Conservation (phyloP, 2,888 invertebrate genomes). For the Drosophila greeni region DNA sequence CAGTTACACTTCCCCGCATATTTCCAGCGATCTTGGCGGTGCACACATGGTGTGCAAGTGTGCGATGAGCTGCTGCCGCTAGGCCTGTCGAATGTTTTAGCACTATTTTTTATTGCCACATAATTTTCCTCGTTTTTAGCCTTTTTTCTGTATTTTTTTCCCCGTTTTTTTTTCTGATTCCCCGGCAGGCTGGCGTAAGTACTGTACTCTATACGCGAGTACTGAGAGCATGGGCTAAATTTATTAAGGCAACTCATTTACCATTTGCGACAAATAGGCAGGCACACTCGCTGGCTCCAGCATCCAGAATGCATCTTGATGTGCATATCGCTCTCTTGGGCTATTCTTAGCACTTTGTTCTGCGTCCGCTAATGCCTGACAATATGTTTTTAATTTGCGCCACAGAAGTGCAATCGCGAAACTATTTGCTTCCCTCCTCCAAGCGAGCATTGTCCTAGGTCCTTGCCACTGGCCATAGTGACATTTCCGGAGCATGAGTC, state of each 20-base stretch:
- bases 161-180: conserved; percentile 13
- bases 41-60: conserved; percentile 77
- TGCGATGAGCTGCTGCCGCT: conserved; percentile 49
- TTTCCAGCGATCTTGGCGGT: conserved; percentile 66
- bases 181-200: conserved; percentile 35
- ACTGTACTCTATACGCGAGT: conserved; percentile 38
- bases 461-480: conserved; percentile 13
- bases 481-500: conserved; percentile 40
- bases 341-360: conserved; percentile 64
- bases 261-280: conserved; percentile 48
- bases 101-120: conserved; percentile 74
- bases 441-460: conserved; percentile 33
- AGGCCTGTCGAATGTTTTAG: conserved; percentile 74
- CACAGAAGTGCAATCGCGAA: conserved; percentile 61
- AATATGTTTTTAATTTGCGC: conserved; percentile 79
- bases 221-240: conserved; percentile 63
- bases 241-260: conserved; percentile 69
- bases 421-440: conserved; percentile 37
- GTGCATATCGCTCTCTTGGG: conserved; percentile 57
- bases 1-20: conserved; percentile 15
- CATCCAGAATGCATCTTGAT: conserved; percentile 37
- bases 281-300: conserved; percentile 22
- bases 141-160: not conserved
- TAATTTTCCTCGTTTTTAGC: conserved; percentile 39
- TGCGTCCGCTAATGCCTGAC: conserved; percentile 63